Evolutionary conservation across 2,888 invertebrate genomes (phyloP), one percentile per base, ranked within the genome.

Genomic region (Drosophila borborema): DNA sequence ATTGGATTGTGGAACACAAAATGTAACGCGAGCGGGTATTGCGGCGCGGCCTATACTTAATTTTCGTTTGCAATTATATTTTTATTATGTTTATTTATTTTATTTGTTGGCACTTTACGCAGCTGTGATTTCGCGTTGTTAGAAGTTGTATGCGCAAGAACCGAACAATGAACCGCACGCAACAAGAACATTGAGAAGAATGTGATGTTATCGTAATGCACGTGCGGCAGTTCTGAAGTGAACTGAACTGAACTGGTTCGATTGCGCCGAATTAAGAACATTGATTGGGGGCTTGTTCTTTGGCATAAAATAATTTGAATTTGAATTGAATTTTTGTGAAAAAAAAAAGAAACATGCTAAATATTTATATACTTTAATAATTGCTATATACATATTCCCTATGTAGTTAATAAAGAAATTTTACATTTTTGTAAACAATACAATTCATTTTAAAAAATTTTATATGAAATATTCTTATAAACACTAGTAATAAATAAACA

Each of bases 181-280:
- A 82, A 82, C 80, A 82, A 81, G 82, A 79, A 80, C 82, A 82
- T 72, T 53, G 77, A 78, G 72, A 81, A 81, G 72, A 80, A 80
- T 80, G 80, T 80, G 71, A 64, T 71, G 78, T 64, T 77, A 81
- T 74, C 66, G 81, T 54, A 54, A 36, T 67, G 55, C 70, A 78
- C 79, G 77, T 80, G 77, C 64, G 43, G 38, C 16, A 23, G 55
- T 48, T 59, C 41, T 43, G 46, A 20, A 16, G n/a, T 36, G 34
- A 23, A 4, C 3, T 2, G 48, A 73, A 67, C 72, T 66, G 48
- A 73, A 67, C 72, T 66, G 28, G 65, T 41, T 72, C 72, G 65
- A 72, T 64, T 38, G 16, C 8, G 3, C 7, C 1, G 20, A n/a
- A 16, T 20, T 16, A 14, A 23, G 40, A 74, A 31, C 49, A 16